phyloP scores from a whole-genome alignment of 2,113 vertebrate species.

The Varanus komodoensis region DNA sequence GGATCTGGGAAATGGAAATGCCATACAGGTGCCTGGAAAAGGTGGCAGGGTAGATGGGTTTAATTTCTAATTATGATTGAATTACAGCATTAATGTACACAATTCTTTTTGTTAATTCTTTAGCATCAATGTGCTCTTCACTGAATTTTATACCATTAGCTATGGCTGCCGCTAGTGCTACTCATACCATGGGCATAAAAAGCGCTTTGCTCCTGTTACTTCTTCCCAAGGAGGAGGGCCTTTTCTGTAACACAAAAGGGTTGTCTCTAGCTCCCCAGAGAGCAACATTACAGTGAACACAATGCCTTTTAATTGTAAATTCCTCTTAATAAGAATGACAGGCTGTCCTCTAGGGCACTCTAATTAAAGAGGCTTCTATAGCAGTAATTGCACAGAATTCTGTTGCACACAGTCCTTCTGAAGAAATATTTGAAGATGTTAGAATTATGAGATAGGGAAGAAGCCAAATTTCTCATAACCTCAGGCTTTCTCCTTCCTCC shows the following conservation, averaged over 20 bases:
- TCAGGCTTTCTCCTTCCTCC: not conserved
- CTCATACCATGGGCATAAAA: not conserved
- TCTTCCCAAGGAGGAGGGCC: not conserved
- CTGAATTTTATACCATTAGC: not conserved
- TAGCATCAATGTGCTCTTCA: not conserved
- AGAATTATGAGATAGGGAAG: slow-evolving; percentile 48
- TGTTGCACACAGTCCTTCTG: slow-evolving; percentile 51
- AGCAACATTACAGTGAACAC: not conserved
- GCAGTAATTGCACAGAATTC: slow-evolving; percentile 65
- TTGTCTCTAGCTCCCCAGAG: slow-evolving; percentile 17
- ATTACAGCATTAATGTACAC: not conserved
- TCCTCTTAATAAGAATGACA: slow-evolving; percentile 55
- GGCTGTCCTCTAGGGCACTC: slow-evolving; percentile 52
- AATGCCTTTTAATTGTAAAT: slow-evolving; percentile 55
- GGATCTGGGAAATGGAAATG: not conserved
- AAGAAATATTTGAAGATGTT: slow-evolving; percentile 61
- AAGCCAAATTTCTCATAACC: slow-evolving; percentile 31
- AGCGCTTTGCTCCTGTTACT: not conserved
- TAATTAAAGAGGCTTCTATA: slow-evolving; percentile 61
- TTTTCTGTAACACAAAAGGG: not conserved
- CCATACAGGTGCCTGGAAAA: not conserved
- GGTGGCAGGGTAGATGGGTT: not conserved
- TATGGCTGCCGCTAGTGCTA: not conserved
- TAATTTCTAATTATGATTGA: not conserved
- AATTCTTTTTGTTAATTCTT: not conserved